These are phyloP conservation scores for Phaonia tiefii DNA, from an alignment of 2,888 invertebrate genomes.

Conservation along the genomic window DNA sequence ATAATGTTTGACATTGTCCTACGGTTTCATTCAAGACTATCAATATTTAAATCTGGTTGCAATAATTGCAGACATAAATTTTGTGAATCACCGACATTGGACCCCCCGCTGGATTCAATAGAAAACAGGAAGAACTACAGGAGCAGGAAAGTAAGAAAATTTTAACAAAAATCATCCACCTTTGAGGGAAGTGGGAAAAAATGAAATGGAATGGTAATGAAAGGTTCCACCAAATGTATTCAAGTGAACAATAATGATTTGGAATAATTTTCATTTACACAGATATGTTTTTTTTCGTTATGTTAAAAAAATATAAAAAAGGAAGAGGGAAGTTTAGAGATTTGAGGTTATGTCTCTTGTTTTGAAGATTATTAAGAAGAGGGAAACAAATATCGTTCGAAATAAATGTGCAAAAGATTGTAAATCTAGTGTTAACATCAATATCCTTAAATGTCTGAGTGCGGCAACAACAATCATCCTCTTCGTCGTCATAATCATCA, in stretches of 20 bases:
- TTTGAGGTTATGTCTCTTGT: conserved; percentile 39
- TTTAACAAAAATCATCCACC: conserved; percentile 24
- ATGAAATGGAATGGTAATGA: background rate
- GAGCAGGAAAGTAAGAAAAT: conserved; percentile 29
- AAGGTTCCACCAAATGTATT: conserved; percentile 54
- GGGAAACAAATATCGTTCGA: background rate
- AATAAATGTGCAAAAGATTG: conserved; percentile 59
- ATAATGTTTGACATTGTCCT: conserved; percentile 69
- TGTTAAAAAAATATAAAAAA: too few relatives aligned
- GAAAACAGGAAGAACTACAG: conserved; percentile 1
- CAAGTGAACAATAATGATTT: conserved; percentile 68
- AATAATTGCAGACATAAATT: conserved; percentile 74
- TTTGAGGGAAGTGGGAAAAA: background rate
- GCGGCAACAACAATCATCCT: conserved; percentile 68
- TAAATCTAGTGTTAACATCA: conserved; percentile 67
- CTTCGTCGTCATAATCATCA: conserved; percentile 71
- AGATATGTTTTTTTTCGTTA: background rate
- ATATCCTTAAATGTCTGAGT: conserved; percentile 66
- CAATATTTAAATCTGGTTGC: conserved; percentile 70
- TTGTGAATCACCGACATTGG: conserved; percentile 51
- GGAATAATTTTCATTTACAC: conserved; percentile 66
- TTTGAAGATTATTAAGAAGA: too few relatives aligned
- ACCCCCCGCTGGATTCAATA: conserved; percentile 22
- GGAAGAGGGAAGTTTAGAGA: conserved; percentile 55
- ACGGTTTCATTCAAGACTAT: conserved; percentile 56